A percentile compares a stretch with the other conserved stretches of the same genome.
These are phyloP conservation scores for Fragum sueziense DNA, from an alignment of 2,888 invertebrate genomes.

Conservation along the genomic window DNA sequence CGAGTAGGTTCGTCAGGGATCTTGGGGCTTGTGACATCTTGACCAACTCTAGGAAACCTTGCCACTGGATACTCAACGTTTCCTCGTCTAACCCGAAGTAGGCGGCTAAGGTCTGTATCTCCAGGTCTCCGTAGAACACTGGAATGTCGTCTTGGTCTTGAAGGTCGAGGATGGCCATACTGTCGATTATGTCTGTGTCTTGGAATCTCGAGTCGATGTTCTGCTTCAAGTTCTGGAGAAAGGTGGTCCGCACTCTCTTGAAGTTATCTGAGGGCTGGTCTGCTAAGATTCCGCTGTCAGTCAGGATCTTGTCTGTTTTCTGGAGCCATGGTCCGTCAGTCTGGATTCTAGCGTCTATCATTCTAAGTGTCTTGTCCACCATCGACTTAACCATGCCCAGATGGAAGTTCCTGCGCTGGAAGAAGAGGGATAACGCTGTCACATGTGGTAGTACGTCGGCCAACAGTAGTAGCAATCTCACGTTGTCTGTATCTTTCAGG, in stretches of 20 bases:
- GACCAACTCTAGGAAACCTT: slow-evolving; percentile 32
- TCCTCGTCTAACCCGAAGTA: slow-evolving; percentile 32
- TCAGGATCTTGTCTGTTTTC: too few relatives aligned
- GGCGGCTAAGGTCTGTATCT: slow-evolving; percentile 27
- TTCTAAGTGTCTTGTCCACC: slow-evolving; percentile 35
- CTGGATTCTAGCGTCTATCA: slow-evolving; percentile 11
- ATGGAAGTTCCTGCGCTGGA: slow-evolving; percentile 38
- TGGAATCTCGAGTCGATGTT: slow-evolving; percentile 31
- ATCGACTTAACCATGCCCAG: slow-evolving; percentile 30
- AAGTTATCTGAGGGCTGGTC: too few relatives aligned
- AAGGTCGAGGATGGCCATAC: slow-evolving; percentile 34
- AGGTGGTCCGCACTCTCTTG: not conserved
- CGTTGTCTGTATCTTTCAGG: slow-evolving; percentile 43
- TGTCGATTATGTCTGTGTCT: slow-evolving; percentile 42
- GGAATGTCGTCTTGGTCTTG: slow-evolving; percentile 8
- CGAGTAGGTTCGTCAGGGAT: not conserved
- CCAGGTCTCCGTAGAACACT: slow-evolving; percentile 24
- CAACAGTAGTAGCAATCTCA: slow-evolving; percentile 32
- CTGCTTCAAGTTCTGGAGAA: not conserved
- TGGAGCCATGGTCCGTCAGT: slow-evolving; percentile 35
- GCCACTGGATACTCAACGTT: slow-evolving; percentile 30
- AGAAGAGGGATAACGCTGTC: slow-evolving; percentile 24
- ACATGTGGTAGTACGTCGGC: slow-evolving; percentile 56
- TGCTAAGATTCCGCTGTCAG: slow-evolving; percentile 9
- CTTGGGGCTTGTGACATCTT: not conserved